Evolutionary conservation across 1,140 invertebrate species (phyloP).

Genomic region (Nephotettix cincticeps): DNA sequence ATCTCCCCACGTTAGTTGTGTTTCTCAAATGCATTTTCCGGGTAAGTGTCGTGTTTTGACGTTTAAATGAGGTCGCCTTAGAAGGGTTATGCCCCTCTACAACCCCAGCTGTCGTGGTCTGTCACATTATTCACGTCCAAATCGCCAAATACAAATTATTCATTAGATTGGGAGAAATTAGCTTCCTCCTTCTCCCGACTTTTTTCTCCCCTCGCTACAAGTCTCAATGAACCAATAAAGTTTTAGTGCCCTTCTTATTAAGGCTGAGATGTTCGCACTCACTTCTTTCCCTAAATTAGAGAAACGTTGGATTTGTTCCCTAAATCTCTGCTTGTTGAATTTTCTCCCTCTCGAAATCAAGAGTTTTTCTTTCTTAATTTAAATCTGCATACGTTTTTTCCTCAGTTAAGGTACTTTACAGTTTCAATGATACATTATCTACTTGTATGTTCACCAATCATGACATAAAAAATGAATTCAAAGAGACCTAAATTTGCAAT

Average conservation of each 20-base stretch:
- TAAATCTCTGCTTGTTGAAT: constrained; percentile 17
- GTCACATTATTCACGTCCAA: constrained; percentile 19
- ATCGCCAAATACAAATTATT: constrained; percentile 29
- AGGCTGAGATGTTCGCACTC: constrained; percentile 11
- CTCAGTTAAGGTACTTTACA: too few relatives aligned
- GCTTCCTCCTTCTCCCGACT: constrained; percentile 22
- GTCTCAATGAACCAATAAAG: constrained; percentile 28
- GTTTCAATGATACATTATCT: too few relatives aligned
- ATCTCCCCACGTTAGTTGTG: background rate
- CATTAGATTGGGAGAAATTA: constrained; percentile 31
- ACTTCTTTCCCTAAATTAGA: constrained; percentile 18
- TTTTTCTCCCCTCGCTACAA: constrained; percentile 17
- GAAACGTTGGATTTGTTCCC: constrained; percentile 16
- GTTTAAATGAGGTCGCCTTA: background rate
- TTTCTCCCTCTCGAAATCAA: background rate
- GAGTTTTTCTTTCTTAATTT: too few relatives aligned
- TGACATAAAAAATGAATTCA: too few relatives aligned
- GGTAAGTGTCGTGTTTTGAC: background rate
- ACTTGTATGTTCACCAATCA: too few relatives aligned
- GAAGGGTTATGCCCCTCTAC: background rate
- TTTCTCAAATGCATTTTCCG: constrained; percentile 10
- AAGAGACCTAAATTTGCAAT: too few relatives aligned
- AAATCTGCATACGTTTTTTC: too few relatives aligned
- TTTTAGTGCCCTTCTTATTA: constrained; percentile 28
- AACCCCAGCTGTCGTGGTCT: background rate